Evolutionary conservation across 2,888 invertebrate genomes (phyloP).

Genomic region (Ecdyonurus torrentis): DNA sequence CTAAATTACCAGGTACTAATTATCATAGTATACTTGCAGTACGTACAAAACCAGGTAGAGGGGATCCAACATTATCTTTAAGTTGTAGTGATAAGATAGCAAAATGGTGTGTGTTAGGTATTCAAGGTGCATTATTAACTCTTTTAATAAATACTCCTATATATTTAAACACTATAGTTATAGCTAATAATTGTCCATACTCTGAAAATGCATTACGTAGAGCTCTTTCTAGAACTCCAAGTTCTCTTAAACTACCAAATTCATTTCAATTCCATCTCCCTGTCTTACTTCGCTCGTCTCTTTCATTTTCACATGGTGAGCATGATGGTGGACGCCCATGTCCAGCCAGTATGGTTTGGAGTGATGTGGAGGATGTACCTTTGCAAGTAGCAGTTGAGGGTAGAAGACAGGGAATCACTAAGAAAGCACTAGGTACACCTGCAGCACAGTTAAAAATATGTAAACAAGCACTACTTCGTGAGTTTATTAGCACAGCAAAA

Average conservation of each 20-base stretch:
- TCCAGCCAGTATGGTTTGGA: constrained; percentile 44
- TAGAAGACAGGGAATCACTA: constrained; percentile 59
- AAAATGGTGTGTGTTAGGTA: constrained; percentile 69
- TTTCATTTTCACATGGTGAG: constrained; percentile 12
- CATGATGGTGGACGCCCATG: constrained; percentile 32
- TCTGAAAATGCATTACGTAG: constrained; percentile 38
- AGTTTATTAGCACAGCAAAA: constrained; percentile 16
- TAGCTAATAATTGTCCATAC: constrained; percentile 50
- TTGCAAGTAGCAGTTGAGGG: constrained; percentile 62
- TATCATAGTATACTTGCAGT: constrained; percentile 56
- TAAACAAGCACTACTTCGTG: constrained; percentile 22
- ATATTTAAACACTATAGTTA: constrained; percentile 47
- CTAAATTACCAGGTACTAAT: constrained; percentile 33
- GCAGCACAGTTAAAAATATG: constrained; percentile 28
- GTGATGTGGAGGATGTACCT: constrained; percentile 26
- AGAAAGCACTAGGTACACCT: constrained; percentile 33
- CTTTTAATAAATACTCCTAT: constrained; percentile 47
- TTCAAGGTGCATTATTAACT: constrained; percentile 54
- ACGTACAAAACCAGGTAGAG: constrained; percentile 80
- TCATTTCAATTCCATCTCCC: constrained; percentile 17
- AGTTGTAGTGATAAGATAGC: constrained; percentile 92
- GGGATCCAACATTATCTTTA: constrained; percentile 72
- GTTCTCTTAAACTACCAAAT: constrained; percentile 15
- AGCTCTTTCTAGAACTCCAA: constrained; percentile 26
- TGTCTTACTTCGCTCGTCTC: constrained; percentile 16